Evolutionary conservation across 2,797 vertebrate species (phyloP).

Genomic region (Rhincodon typus): DNA sequence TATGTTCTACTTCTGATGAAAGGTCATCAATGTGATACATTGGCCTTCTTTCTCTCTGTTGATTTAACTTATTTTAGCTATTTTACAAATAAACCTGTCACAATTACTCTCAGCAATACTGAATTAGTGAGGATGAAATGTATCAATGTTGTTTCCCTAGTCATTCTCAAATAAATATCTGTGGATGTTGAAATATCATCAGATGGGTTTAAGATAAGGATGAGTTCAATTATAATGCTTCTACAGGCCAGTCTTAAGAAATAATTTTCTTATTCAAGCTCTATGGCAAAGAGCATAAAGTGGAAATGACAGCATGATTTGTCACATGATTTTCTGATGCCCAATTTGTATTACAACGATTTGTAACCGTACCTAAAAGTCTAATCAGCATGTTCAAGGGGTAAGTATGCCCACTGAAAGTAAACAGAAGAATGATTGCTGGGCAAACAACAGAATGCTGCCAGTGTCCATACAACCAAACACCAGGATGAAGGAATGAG

Average conservation of each 20-base stretch:
- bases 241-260: neutral
- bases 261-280: neutral
- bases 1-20: neutral
- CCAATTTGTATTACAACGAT: neutral
- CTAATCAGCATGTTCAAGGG: neutral
- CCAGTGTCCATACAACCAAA: neutral
- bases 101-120: neutral
- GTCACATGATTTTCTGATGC: neutral
- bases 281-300: neutral
- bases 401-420: neutral
- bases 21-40: neutral
- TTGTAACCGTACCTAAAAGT: neutral
- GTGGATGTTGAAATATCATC: neutral
- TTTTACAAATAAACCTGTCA: neutral
- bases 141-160: neutral
- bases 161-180: neutral
- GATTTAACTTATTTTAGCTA: neutral
- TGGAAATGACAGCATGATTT: neutral
- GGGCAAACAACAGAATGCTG: neutral
- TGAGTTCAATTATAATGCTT: neutral
- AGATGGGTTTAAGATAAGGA: neutral
- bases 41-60: neutral
- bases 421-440: neutral
- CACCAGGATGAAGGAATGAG: neutral
- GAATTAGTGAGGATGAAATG: neutral